phyloP scores from a whole-genome alignment of 2,797 vertebrate species.

The Nannoperca australis region DNA sequence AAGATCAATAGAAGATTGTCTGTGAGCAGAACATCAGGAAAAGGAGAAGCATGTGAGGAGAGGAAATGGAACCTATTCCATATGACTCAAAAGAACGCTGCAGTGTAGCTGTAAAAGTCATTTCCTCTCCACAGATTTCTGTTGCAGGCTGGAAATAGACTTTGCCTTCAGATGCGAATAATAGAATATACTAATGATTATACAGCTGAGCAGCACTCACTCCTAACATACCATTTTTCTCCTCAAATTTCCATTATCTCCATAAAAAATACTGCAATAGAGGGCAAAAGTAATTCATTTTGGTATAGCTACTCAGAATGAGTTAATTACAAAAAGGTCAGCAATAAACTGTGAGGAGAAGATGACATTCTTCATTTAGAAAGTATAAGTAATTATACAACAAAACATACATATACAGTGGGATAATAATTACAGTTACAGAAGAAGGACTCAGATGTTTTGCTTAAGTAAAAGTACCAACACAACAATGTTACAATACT shows the following conservation, averaged over 20 bases:
- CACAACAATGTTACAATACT: neutral
- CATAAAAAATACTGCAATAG: slow-evolving; percentile 20
- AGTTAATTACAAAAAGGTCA: slow-evolving; percentile 6
- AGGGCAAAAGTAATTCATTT: slow-evolving; percentile 13
- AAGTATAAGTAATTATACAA: slow-evolving; percentile 4
- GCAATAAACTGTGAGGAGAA: neutral
- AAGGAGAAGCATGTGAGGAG: slow-evolving; percentile 12
- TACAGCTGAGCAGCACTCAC: slow-evolving; percentile 23
- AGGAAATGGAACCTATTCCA: slow-evolving; percentile 35
- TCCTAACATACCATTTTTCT: slow-evolving; percentile 31
- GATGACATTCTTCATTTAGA: neutral
- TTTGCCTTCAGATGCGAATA: slow-evolving; percentile 56
- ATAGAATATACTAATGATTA: slow-evolving; percentile 52
- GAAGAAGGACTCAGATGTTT: neutral
- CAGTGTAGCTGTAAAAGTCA: slow-evolving; percentile 49
- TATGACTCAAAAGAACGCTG: slow-evolving; percentile 44
- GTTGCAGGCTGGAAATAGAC: slow-evolving; percentile 55
- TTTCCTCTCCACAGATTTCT: slow-evolving; percentile 52
- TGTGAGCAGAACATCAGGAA: slow-evolving; percentile 28
- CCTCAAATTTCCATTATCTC: slow-evolving; percentile 36
- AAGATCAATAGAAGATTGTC: slow-evolving; percentile 52
- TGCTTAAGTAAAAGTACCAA: neutral
- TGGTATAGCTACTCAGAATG: slow-evolving; percentile 18
- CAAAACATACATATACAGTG: neutral
- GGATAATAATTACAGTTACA: neutral